Evolutionary conservation across 2,113 vertebrate species (phyloP), one percentile per base, ranked within the genome.

Genomic region (Turnix velox): DNA sequence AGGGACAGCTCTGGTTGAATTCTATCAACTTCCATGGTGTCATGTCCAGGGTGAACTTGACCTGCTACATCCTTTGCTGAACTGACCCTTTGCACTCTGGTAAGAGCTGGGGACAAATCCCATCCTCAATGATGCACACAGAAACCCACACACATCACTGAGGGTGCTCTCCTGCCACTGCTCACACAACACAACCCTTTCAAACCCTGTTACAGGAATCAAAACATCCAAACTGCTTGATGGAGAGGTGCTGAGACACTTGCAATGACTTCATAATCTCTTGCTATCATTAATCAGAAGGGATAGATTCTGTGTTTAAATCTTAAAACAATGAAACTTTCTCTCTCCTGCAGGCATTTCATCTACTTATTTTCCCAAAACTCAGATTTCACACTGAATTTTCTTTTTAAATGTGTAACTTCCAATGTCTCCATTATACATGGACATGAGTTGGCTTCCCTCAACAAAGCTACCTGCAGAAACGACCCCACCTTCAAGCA

Each of bases 401-500:
- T 61, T 74, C 19, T 71, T 90, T 62, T 84, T 22, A 67, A 66
- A 82, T n/a, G 7, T 2, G 4, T 81, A 77, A 59, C 14, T 86
- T 66, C 10, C 17, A 28, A 3, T 62, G 33, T 17, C 91, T 91
- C 77, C 55, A 30, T 82, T 76, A 72, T 35, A 87, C 19, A 55
- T 1, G 11, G 54, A 79, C 71, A 87, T 73, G 5, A 84, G 22
- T 12, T 49, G 48, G 52, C 23, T 79, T 14, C 31, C 39, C 22
- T 92, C 30, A 79, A 71, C 5, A 86, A 88, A 84, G 30, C 33
- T 40, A 69, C 28, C 37, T 82, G 39, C 42, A 72, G 93, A 88
- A 62, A 72, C 30, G 66, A 94, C 79, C 92, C 90, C 83, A 93
- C 93, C 88, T 79, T 95, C 94, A 95, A 96, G 83, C 95, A 97